Evolutionary conservation across 2,113 vertebrate genomes (phyloP).

Genomic region (Chloropsis hardwickii): DNA sequence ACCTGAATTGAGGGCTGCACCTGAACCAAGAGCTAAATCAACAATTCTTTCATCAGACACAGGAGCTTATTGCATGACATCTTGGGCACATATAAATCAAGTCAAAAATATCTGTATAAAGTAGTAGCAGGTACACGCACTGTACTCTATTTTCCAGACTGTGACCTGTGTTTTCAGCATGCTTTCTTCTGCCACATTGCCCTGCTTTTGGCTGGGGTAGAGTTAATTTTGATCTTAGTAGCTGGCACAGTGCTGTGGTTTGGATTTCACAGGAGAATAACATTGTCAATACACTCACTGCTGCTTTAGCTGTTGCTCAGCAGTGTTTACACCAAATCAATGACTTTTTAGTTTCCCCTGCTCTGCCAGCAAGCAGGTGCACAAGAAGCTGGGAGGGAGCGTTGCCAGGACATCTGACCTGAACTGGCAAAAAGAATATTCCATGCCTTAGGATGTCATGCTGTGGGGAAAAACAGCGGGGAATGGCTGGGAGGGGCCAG

Average conservation of each 20-base stretch:
- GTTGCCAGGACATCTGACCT: background rate
- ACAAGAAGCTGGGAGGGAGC: background rate
- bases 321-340: background rate
- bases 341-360: background rate
- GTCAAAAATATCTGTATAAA: background rate
- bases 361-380: background rate
- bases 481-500: background rate
- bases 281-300: background rate
- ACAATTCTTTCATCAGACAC: background rate
- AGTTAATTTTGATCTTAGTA: background rate
- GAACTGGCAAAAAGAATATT: background rate
- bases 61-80: background rate
- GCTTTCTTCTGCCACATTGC: background rate
- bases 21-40: background rate
- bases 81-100: background rate
- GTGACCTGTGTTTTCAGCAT: background rate
- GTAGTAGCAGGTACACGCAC: rapidly evolving
- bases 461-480: background rate
- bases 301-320: background rate
- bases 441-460: background rate
- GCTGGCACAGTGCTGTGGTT: background rate
- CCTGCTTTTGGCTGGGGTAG: background rate
- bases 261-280: background rate
- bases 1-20: background rate
- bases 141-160: background rate